phyloP scores from a whole-genome alignment of 2,113 vertebrate species.

The Psilopsiagon aymara region DNA sequence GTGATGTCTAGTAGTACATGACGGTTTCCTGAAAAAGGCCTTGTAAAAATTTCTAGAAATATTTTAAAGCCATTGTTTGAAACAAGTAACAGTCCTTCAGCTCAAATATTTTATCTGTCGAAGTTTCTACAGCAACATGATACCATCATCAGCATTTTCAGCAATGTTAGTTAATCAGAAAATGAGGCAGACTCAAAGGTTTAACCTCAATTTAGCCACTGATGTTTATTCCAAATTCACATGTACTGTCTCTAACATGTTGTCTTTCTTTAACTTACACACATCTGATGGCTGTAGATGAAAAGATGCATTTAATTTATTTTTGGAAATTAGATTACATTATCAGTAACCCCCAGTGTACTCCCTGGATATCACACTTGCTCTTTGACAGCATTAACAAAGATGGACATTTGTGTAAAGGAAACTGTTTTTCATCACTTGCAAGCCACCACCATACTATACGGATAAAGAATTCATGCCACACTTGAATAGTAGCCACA shows the following conservation, averaged over 20 bases:
- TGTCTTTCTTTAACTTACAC: not conserved
- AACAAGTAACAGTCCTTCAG: not conserved
- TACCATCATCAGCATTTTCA: not conserved
- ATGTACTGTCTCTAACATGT: not conserved
- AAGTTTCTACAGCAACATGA: not conserved
- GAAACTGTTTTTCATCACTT: slow-evolving; percentile 70
- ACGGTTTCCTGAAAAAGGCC: not conserved
- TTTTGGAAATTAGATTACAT: slow-evolving; percentile 59
- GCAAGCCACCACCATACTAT: slow-evolving; percentile 31
- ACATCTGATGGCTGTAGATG: not conserved
- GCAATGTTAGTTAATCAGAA: not conserved
- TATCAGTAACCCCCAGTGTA: slow-evolving; percentile 41
- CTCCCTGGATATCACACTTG: slow-evolving; percentile 33
- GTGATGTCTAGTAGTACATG: not conserved
- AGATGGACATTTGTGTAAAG: slow-evolving; percentile 42
- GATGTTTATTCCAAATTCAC: not conserved
- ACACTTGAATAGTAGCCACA: slow-evolving; percentile 4
- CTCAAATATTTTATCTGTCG: not conserved
- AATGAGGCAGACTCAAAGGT: not conserved
- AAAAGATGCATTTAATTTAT: slow-evolving; percentile 52
- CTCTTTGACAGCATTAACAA: slow-evolving; percentile 24
- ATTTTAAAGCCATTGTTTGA: not conserved
- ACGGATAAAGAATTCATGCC: slow-evolving; percentile 43
- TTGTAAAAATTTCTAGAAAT: not conserved
- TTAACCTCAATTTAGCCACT: not conserved